A percentile compares a stretch with the other conserved stretches of the same genome.
Conservation (phyloP, 2,797 vertebrate genomes). For the Lates japonicus region DNA sequence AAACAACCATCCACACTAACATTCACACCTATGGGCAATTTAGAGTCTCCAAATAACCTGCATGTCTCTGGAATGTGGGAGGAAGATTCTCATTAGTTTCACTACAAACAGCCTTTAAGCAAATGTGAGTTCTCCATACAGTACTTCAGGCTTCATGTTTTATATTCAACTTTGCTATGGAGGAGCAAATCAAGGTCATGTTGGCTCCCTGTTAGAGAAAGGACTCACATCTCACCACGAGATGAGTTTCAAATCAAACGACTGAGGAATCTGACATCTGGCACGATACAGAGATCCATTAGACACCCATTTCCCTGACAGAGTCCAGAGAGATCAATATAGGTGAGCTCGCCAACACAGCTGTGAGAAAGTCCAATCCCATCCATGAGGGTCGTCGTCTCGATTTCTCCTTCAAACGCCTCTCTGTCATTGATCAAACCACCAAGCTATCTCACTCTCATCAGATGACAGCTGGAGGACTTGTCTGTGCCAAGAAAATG, state of each 20-base stretch:
- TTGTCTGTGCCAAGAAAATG: constrained; percentile 57
- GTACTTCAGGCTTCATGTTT: not conserved
- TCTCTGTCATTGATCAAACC: constrained; percentile 56
- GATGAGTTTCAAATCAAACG: constrained; percentile 57
- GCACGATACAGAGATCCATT: constrained; percentile 53
- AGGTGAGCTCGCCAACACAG: constrained; percentile 40
- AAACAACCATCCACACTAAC: too few relatives aligned
- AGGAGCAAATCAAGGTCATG: constrained; percentile 46
- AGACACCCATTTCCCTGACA: constrained; percentile 55
- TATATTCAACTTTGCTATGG: not conserved
- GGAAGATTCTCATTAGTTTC: not conserved
- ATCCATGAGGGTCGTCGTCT: constrained; percentile 28
- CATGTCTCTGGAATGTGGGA: too few relatives aligned
- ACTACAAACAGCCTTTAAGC: not conserved
- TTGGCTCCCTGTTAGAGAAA: constrained; percentile 23
- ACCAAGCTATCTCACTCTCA: constrained; percentile 49
- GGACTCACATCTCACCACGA: constrained; percentile 48
- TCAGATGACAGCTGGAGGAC: constrained; percentile 69
- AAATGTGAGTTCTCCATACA: not conserved
- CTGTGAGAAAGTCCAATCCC: constrained; percentile 64
- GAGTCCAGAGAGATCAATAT: constrained; percentile 73
- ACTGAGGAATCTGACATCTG: constrained; percentile 65
- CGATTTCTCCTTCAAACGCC: constrained; percentile 68
- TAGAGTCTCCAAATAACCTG: too few relatives aligned
- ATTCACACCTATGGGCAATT: too few relatives aligned